Evolutionary conservation across 2,113 vertebrate genomes (phyloP).

Genomic region (Dissostichus mawsoni): DNA sequence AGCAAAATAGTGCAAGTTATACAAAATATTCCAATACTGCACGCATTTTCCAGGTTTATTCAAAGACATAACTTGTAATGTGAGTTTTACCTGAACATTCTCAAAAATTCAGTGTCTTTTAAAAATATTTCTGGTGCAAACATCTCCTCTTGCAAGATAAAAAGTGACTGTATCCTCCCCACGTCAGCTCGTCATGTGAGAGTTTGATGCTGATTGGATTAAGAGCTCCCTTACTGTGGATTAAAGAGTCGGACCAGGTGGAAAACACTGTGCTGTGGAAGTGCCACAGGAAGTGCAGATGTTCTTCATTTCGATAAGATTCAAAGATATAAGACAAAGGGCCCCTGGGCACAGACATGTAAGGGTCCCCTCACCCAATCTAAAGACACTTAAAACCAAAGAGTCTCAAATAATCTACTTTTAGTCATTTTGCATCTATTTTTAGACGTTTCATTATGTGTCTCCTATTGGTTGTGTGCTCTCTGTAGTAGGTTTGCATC

Average conservation of each 20-base stretch:
- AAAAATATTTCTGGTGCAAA: background rate
- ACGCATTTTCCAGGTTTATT: background rate
- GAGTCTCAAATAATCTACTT: too few relatives aligned
- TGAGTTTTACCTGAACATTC: background rate
- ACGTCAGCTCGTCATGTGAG: conserved; percentile 47
- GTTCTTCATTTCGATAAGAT: background rate
- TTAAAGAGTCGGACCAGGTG: conserved; percentile 37
- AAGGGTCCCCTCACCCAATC: too few relatives aligned
- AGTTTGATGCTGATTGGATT: conserved; percentile 68
- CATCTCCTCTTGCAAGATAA: background rate
- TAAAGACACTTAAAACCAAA: too few relatives aligned
- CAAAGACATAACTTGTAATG: background rate
- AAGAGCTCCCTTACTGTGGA: conserved; percentile 46
- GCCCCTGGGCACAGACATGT: too few relatives aligned
- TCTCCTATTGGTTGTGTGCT: too few relatives aligned
- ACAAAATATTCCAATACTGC: background rate
- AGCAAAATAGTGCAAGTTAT: too few relatives aligned
- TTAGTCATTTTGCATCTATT: too few relatives aligned
- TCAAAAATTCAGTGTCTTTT: too few relatives aligned
- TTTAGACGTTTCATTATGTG: too few relatives aligned
- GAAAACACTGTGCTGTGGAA: background rate
- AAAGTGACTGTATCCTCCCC: conserved; percentile 17
- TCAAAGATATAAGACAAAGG: background rate
- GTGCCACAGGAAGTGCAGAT: background rate
- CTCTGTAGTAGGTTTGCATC: too few relatives aligned